Percentiles rank a stretch among this genome's conserved stretches.
These are phyloP conservation scores for Scotopteryx bipunctaria DNA, from an alignment of 2,888 invertebrate species.

Conservation along the genomic window DNA sequence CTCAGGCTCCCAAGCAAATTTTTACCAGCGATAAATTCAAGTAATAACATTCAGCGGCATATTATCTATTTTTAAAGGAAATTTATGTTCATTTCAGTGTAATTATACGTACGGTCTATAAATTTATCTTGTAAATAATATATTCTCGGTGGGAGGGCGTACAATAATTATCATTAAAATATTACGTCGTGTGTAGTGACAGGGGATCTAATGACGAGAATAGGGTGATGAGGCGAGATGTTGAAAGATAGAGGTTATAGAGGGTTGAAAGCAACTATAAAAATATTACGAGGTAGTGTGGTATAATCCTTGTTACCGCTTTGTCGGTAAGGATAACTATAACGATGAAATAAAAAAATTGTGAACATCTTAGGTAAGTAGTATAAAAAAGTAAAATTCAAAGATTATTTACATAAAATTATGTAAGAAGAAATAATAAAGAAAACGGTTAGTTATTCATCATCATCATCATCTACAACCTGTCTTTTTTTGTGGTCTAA, in stretches of 20 bases:
- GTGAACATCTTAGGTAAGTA: too few relatives aligned
- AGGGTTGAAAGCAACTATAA: constrained; percentile 21
- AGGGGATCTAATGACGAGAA: constrained; percentile 34
- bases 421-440: too few relatives aligned
- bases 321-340: too few relatives aligned
- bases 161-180: constrained; percentile 24
- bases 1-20: constrained; percentile 14
- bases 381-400: too few relatives aligned
- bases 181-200: constrained; percentile 19
- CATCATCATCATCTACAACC: too few relatives aligned
- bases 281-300: constrained; percentile 2
- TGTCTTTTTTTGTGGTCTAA: too few relatives aligned
- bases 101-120: constrained; percentile 32
- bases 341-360: too few relatives aligned
- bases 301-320: not conserved
- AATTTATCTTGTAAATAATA: constrained; percentile 33
- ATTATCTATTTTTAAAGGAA: constrained; percentile 37
- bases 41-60: constrained; percentile 32
- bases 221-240: constrained; percentile 33
- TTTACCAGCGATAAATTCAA: constrained; percentile 30
- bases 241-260: constrained; percentile 29
- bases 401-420: too few relatives aligned
- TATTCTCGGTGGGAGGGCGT: constrained; percentile 22
- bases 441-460: too few relatives aligned
- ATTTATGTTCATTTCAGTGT: constrained; percentile 33